phyloP scores from a whole-genome alignment of 2,888 invertebrate species.

The Copidosoma aretas region DNA sequence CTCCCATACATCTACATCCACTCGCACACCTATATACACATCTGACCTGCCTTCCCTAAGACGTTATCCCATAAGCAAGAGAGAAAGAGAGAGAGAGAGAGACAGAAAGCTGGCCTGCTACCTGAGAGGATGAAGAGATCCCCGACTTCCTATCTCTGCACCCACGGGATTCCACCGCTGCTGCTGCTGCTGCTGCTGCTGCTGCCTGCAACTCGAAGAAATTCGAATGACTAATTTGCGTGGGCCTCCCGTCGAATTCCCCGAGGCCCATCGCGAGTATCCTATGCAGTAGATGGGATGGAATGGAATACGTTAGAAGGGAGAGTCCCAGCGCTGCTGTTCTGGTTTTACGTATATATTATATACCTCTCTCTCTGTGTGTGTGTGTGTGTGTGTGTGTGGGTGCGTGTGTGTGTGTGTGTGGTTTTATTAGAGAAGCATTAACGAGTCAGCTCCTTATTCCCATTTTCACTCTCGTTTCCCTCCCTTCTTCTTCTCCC shows the following conservation, averaged over 20 bases:
- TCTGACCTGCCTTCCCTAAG: too few species aligned
- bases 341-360: neutral
- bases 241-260: neutral
- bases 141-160: neutral
- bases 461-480: slow-evolving; percentile 23
- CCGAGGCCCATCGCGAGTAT: slow-evolving; percentile 10
- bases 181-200: neutral
- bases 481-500: neutral
- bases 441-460: neutral
- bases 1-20: neutral
- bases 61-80: too few species aligned
- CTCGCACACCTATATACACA: neutral
- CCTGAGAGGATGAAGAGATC: neutral
- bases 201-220: slow-evolving; percentile 1
- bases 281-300: slow-evolving; percentile 1
- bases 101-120: neutral
- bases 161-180: neutral
- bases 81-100: too few species aligned
- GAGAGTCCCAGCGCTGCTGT: slow-evolving; percentile 1
- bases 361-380: too few species aligned
- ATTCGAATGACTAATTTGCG: slow-evolving; percentile 27
- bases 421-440: neutral
- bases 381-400: neutral
- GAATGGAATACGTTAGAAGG: slow-evolving; percentile 26
- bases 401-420: neutral